A percentile compares a stretch with the other conserved stretches of the same genome.
Conservation (phyloP, 1,140 invertebrate species). For the Ctenoplectra terminalis region DNA sequence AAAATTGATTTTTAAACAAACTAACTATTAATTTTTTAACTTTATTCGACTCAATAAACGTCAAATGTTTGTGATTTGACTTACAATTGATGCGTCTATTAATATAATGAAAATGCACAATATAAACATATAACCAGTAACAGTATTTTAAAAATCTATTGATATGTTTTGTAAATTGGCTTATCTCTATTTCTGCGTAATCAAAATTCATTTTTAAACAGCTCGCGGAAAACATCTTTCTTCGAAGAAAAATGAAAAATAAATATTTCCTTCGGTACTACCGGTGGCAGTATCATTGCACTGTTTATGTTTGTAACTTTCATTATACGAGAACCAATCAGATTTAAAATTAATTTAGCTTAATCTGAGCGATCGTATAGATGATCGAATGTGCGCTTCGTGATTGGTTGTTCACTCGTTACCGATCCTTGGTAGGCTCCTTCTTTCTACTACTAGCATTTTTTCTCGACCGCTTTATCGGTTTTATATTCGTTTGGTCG, state of each 20-base stretch:
- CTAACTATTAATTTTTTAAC: no score
- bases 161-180: not conserved
- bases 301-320: not conserved
- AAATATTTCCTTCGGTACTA: not conserved
- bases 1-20: no score
- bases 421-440: not conserved
- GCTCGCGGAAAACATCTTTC: no score
- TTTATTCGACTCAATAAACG: no score
- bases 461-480: not conserved
- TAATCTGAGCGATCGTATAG: not conserved
- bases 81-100: no score
- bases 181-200: not conserved
- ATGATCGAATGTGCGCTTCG: not conserved
- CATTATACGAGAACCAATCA: not conserved
- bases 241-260: not conserved
- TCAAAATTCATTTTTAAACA: not conserved
- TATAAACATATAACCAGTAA: not conserved
- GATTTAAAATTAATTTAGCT: not conserved
- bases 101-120: not conserved
- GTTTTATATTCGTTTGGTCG: conserved; percentile 19
- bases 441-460: not conserved
- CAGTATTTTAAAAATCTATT: not conserved
- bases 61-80: no score
- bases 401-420: conserved; percentile 20
- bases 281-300: not conserved